Percentiles rank a stretch among this genome's conserved stretches.
These are phyloP conservation scores for Typhlichthys eigenmanni DNA, from an alignment of 2,797 vertebrate genomes.

Conservation along the genomic window DNA sequence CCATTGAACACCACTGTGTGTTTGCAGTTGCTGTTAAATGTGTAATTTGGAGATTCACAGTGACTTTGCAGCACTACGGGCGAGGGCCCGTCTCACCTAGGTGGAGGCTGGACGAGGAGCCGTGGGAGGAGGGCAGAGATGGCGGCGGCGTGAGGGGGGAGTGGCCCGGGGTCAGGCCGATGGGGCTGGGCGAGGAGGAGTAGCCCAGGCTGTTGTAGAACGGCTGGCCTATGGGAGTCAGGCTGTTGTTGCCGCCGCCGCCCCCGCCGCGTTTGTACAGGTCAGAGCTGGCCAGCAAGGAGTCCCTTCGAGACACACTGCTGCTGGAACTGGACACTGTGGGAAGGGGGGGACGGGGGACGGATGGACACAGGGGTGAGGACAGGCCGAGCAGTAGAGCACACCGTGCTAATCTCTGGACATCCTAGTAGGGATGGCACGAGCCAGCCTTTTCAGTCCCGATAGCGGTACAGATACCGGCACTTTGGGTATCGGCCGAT, in stretches of 20 bases:
- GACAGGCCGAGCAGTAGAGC: background rate
- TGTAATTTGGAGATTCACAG: no score
- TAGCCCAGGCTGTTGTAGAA: conserved; percentile 99
- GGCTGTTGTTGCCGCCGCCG: conserved; percentile 91
- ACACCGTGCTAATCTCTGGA: background rate
- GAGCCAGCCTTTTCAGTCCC: no score
- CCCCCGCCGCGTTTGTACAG: conserved; percentile 89
- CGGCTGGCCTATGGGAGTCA: conserved; percentile 96
- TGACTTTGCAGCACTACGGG: background rate
- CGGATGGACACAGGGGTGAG: background rate
- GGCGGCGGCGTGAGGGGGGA: conserved; percentile 97
- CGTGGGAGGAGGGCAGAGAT: conserved; percentile 94
- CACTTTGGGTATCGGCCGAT: no score
- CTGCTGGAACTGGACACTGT: conserved; percentile 95
- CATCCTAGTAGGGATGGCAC: no score
- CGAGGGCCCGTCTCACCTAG: conserved; percentile 78
- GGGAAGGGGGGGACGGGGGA: background rate
- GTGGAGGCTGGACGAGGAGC: conserved; percentile 98
- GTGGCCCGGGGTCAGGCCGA: conserved; percentile 96
- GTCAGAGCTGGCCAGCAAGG: conserved; percentile 94
- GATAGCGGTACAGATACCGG: no score
- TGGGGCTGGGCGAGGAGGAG: conserved; percentile 97
- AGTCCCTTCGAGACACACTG: conserved; percentile 95
- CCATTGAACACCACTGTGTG: no score
- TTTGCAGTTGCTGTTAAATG: no score